Percentiles rank a stretch among this genome's conserved stretches.
These are phyloP conservation scores for Tetraneura akinire DNA, from an alignment of 1,140 invertebrate genomes.

Conservation along the genomic window DNA sequence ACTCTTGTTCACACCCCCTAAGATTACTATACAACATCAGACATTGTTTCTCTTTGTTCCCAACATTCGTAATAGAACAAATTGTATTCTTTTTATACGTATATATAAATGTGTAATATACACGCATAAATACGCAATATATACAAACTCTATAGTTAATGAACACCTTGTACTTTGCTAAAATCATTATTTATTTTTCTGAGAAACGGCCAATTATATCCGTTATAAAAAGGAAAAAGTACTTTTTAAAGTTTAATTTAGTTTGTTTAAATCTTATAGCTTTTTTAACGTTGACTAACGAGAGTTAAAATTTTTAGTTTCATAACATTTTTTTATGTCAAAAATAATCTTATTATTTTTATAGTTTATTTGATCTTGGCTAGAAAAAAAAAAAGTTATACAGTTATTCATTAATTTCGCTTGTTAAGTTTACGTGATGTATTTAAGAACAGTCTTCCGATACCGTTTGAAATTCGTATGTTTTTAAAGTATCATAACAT, in stretches of 20 bases:
- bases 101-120: too few species aligned
- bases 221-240: slow-evolving; percentile 15
- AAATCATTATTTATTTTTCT: slow-evolving; percentile 44
- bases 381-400: too few species aligned
- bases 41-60: slow-evolving; percentile 43
- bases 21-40: slow-evolving; percentile 36
- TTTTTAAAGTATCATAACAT: too few species aligned
- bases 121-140: not conserved
- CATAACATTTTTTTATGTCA: not conserved
- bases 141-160: not conserved
- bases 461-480: too few species aligned
- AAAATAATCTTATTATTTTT: slow-evolving; percentile 14
- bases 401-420: too few species aligned
- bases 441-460: too few species aligned
- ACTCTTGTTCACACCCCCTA: slow-evolving; percentile 49
- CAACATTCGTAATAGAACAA: slow-evolving; percentile 49
- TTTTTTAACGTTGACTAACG: not conserved
- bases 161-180: slow-evolving; percentile 8
- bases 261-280: slow-evolving; percentile 24
- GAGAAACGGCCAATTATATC: slow-evolving; percentile 36
- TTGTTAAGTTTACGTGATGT: too few species aligned
- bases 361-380: not conserved
- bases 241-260: slow-evolving; percentile 25
- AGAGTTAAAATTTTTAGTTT: not conserved
- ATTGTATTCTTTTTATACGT: slow-evolving; percentile 25